Conservation (phyloP, 2,888 invertebrate genomes). For the Sesamia inferens region DNA sequence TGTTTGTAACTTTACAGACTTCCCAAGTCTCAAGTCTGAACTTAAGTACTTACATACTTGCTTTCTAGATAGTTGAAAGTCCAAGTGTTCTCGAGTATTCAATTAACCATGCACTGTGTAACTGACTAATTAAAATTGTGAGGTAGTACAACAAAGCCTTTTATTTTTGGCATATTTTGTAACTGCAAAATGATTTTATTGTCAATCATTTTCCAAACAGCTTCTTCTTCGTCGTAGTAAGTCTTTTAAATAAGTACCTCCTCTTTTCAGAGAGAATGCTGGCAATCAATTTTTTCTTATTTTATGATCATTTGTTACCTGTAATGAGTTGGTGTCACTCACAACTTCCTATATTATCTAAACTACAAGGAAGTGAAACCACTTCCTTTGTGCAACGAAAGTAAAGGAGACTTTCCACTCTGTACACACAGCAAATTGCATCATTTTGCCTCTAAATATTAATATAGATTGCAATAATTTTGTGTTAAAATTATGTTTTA, state of each 20-base stretch:
- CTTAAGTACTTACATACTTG: neutral
- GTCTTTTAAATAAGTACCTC: neutral
- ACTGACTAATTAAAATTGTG: conserved; percentile 1
- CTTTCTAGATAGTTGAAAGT: neutral
- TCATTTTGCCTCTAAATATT: conserved; percentile 4
- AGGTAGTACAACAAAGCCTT: neutral
- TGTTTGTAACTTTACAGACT: conserved; percentile 27
- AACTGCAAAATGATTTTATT: neutral
- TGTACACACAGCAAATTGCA: conserved; percentile 22
- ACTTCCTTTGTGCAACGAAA: conserved; percentile 57
- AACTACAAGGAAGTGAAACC: conserved; percentile 69
- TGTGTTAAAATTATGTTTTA: neutral
- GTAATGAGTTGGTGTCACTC: conserved; percentile 51
- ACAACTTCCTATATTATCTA: conserved; percentile 67
- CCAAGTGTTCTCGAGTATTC: conserved; percentile 8
- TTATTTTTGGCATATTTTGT: neutral
- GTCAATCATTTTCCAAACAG: neutral
- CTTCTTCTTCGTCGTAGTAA: too few species aligned
- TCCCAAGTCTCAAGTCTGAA: conserved; percentile 15
- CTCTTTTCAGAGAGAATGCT: conserved; percentile 22
- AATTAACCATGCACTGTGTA: neutral
- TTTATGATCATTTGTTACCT: conserved; percentile 54
- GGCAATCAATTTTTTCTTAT: conserved; percentile 34
- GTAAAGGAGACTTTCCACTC: conserved; percentile 64
- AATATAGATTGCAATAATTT: conserved; percentile 1